These are phyloP conservation scores for Venturia canescens DNA, from an alignment of 1,140 invertebrate species.

Conservation along the genomic window DNA sequence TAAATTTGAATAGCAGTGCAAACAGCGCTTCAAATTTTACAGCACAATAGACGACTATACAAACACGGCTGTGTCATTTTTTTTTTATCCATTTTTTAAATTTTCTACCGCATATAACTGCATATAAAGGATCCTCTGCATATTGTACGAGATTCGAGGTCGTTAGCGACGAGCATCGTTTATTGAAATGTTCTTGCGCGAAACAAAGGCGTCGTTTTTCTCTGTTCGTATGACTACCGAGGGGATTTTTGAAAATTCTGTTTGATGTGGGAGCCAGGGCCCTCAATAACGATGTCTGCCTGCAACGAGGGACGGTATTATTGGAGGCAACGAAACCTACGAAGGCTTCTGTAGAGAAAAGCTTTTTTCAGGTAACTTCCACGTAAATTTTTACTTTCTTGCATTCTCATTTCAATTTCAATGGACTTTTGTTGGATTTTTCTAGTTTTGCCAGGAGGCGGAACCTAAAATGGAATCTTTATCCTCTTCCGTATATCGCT, in stretches of 20 bases:
- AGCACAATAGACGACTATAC: too few species aligned
- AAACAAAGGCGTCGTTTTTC: not conserved
- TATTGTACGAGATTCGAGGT: conserved; percentile 9
- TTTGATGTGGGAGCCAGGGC: not conserved
- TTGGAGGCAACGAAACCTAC: not conserved
- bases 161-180: not conserved
- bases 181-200: conserved; percentile 13
- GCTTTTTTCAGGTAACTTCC: not conserved
- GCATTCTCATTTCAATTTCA: not conserved
- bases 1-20: too few species aligned
- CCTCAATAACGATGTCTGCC: not conserved
- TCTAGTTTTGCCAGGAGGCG: not conserved
- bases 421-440: not conserved
- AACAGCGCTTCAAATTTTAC: too few species aligned
- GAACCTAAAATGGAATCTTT: not conserved
- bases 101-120: not conserved
- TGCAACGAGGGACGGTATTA: not conserved
- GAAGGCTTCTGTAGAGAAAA: not conserved
- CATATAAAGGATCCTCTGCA: not conserved
- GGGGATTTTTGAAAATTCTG: conserved; percentile 10
- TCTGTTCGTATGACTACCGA: not conserved
- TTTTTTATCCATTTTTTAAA: not conserved
- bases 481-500: not conserved
- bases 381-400: not conserved
- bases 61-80: not conserved